Evolutionary conservation across 2,797 vertebrate species (phyloP).

Genomic region (Ctenopoma kingsleyae): DNA sequence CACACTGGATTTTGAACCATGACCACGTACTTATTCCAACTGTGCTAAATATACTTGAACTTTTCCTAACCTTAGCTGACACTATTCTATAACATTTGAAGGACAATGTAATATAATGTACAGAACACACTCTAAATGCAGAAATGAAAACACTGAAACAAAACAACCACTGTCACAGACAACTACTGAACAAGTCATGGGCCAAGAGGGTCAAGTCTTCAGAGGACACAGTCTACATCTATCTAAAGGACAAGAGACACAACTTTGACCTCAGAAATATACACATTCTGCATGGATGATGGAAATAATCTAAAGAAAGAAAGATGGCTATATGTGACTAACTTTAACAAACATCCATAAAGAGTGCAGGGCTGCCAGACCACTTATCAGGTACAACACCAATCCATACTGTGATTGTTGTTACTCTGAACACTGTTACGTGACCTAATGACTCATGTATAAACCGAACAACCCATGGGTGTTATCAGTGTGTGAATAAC

Average conservation of each 20-base stretch:
- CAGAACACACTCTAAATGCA: background rate
- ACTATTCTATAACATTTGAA: background rate
- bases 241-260: background rate
- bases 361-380: conserved; percentile 6
- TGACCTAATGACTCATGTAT: conserved; percentile 5
- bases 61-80: background rate
- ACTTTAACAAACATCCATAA: background rate
- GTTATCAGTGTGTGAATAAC: conserved; percentile 5
- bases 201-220: conserved; percentile 8
- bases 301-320: conserved; percentile 1
- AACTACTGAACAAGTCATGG: conserved; percentile 1
- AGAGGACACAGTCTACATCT: conserved; percentile 1
- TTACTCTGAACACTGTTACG: conserved; percentile 8
- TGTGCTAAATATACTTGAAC: too few relatives aligned
- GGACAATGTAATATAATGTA: background rate
- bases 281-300: background rate
- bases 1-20: background rate
- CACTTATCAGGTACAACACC: conserved; percentile 5
- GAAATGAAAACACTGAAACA: background rate
- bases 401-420: conserved; percentile 9
- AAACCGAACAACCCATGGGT: conserved; percentile 2
- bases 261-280: background rate
- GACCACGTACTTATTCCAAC: too few relatives aligned
- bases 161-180: background rate
- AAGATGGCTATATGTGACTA: conserved; percentile 5